phyloP scores from a whole-genome alignment of 2,888 invertebrate genomes.

The Plutella xylostella region DNA sequence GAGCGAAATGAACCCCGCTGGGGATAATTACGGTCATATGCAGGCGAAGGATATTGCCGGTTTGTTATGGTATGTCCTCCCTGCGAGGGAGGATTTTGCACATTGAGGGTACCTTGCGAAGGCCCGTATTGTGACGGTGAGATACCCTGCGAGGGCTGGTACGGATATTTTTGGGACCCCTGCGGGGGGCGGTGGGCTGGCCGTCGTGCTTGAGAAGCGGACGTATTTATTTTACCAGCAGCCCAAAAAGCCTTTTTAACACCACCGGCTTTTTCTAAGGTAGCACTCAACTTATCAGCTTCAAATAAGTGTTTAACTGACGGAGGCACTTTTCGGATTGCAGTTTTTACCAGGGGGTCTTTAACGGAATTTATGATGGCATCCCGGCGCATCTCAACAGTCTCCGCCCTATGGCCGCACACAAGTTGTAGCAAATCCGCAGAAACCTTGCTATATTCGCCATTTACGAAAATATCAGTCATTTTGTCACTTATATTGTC shows the following conservation, averaged over 20 bases:
- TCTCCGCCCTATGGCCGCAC: constrained; percentile 16
- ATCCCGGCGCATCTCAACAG: constrained; percentile 9
- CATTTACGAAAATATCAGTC: constrained; percentile 9
- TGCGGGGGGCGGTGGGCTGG: background rate
- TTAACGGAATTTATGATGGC: background rate
- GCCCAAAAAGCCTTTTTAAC: background rate
- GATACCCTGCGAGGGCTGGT: background rate
- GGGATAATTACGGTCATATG: background rate
- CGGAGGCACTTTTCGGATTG: background rate
- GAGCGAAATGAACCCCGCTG: background rate
- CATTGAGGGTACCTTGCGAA: background rate
- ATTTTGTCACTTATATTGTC: background rate
- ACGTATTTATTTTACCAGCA: background rate
- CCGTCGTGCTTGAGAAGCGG: background rate
- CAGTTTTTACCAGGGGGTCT: background rate
- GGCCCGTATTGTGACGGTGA: background rate
- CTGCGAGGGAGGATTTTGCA: constrained; percentile 10
- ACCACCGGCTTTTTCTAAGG: constrained; percentile 8
- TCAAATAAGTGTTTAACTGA: background rate
- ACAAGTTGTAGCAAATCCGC: constrained; percentile 14
- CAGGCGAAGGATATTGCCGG: background rate
- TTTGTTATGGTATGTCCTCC: constrained; percentile 3
- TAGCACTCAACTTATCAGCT: background rate
- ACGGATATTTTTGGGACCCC: background rate
- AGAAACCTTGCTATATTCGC: constrained; percentile 12